Base-by-base conservation (phyloP, 2,888 invertebrate species). In the Myopa testacea region DNA sequence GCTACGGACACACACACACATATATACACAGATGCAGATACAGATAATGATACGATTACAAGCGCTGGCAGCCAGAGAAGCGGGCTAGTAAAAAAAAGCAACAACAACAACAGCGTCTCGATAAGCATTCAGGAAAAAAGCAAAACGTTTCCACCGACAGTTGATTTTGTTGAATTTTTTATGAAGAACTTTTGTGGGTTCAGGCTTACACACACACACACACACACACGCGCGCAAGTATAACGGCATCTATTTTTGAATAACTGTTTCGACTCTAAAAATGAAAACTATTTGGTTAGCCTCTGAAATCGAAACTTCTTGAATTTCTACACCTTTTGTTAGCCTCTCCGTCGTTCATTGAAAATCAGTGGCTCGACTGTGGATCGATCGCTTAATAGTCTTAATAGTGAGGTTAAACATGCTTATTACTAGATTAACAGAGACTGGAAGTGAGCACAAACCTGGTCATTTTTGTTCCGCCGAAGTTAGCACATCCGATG, bases 401-500 rank as follows among this genome's bases (percentile, higher is more conserved):
- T 67, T 4, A 65, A 70, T 4, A 70, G 14, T 19, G 8, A 37
- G 50, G 3, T 16, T 26, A 26, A 26, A 26, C 26, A 26, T 26
- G 26, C 26, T 26, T 26, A 26, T 26, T 26, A 2, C 26, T 26
- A 26, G 26, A 26, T 1, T 26, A 26, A 26, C 26, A 26, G 26
- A 26, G 26, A 26, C 26, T 26, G 26, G 26, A 26, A 26, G 26
- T 26, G 26, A 26, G 26, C 26, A 68, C 75, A 45, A 75, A 75
- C 75, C 75, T 75, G 75, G 75, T 75, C 75, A 75, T 75, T 75
- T 19, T 60, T 68, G 58, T 58, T 34, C 16, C 65, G 67, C 67
- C 75, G 34, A 67, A 37, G 14, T 40, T 38, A 34, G 60, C 40
- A 19, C 52, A 70, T 73, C 63, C 73, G 50, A 62, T 26, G n/a